phyloP scores from a whole-genome alignment of 2,113 vertebrate species.

The Thamnophis sirtalis region DNA sequence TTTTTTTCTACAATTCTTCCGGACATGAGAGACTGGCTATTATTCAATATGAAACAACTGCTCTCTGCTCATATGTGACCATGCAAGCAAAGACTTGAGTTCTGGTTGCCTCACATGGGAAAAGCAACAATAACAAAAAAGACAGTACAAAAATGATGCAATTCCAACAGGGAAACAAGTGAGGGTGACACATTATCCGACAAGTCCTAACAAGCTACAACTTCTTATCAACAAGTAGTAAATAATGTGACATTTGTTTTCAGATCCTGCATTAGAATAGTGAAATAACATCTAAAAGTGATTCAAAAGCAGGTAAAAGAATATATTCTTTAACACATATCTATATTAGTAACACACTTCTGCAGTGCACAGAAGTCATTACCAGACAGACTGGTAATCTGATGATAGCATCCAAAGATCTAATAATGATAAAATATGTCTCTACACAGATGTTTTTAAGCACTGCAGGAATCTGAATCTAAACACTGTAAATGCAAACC shows the following conservation, averaged over 20 bases:
- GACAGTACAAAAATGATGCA: conserved; percentile 18
- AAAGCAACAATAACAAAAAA: background rate
- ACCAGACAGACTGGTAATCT: background rate
- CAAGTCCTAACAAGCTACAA: background rate
- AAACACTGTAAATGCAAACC: background rate
- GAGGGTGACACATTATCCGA: background rate
- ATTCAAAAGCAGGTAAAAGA: background rate
- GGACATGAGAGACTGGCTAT: background rate
- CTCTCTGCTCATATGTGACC: background rate
- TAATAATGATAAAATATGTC: background rate
- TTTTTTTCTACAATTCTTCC: background rate
- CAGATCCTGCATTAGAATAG: background rate
- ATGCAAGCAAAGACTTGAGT: background rate
- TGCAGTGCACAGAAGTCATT: background rate
- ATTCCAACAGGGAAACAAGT: conserved; percentile 5
- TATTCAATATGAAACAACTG: background rate
- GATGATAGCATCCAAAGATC: background rate
- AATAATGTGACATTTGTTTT: background rate
- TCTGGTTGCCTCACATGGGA: background rate
- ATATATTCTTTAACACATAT: background rate
- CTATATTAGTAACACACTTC: background rate
- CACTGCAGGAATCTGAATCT: background rate
- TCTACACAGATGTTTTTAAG: background rate
- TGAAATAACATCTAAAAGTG: background rate
- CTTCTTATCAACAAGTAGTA: conserved; percentile 14